Evolutionary conservation across 2,888 invertebrate species (phyloP), one percentile per base, ranked within the genome.

Genomic region (Eumacrocentrus americanus): DNA sequence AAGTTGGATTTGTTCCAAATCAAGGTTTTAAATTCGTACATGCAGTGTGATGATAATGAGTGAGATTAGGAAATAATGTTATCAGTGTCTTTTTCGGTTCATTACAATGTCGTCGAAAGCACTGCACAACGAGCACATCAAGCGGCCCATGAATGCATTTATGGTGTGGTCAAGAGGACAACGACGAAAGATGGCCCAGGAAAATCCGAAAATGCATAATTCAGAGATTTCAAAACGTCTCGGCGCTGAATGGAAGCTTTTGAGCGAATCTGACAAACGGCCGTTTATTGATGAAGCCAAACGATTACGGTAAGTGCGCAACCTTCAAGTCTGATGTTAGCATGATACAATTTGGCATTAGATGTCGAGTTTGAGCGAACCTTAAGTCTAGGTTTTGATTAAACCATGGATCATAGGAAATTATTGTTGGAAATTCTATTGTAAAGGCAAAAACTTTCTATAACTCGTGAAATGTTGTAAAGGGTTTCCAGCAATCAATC

Each of bases 111-210:
- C 79, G 52, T 71, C 78, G 47, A 81, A 82, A 67, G 78, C 81
- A 60, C 79, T 83, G 60, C 86, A 82, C 61, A 83, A 82, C 69
- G 90, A 91, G 79, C 94, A 95, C 80, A 94, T 97, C 71, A 97
- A 97, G 81, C 85, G 95, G 68, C 95, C 95, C 1, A 95, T 95
- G 95, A 95, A 95, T 80, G 94, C 94, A 2, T 94, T 95, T 81
- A 94, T 95, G 94, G 94, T 95, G 66, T 95, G 94, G 94, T 93
- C 93, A 1, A 83, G 94, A 29, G 93, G 92, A 4, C 94, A 94
- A 80, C 81, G 94, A 61, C 83, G 94, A 68, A 94, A 94, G 83
- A 95, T 95, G 91, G 94, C 94, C 0, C 94, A 94, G 77, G 94
- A 95, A 72, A 94, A 94, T 79, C 94, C 94, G 0, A 94, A 94